Evolutionary conservation across 2,888 invertebrate genomes (phyloP).

Genomic region (Meloe dianella): DNA sequence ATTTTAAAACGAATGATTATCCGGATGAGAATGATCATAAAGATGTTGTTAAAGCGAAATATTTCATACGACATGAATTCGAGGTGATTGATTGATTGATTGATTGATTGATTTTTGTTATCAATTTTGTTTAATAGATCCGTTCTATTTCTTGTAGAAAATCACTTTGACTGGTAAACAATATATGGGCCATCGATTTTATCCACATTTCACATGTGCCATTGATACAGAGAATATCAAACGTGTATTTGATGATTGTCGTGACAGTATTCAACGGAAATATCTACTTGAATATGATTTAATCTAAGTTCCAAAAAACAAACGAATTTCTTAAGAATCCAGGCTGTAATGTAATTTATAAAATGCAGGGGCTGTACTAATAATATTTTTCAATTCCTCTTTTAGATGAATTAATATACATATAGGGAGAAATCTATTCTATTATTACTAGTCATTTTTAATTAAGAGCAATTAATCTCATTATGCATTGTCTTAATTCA

Average conservation of each 20-base stretch:
- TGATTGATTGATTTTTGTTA: neutral
- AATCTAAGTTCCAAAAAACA: too few species aligned
- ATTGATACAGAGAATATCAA: slow-evolving; percentile 89
- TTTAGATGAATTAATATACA: neutral
- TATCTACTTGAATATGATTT: slow-evolving; percentile 35
- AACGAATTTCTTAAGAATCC: neutral
- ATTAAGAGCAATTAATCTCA: neutral
- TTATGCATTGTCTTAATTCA: neutral
- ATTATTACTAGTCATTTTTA: slow-evolving; percentile 3
- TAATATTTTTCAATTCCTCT: slow-evolving; percentile 4
- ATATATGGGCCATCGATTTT: slow-evolving; percentile 85
- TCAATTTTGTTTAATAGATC: too few species aligned
- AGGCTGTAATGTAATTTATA: neutral
- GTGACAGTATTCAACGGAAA: slow-evolving; percentile 34
- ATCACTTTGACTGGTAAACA: slow-evolving; percentile 14
- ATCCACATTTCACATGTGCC: slow-evolving; percentile 99
- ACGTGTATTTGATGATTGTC: slow-evolving; percentile 37
- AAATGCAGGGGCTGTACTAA: slow-evolving; percentile 3
- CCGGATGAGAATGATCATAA: slow-evolving; percentile 67
- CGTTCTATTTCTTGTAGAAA: slow-evolving; percentile 27
- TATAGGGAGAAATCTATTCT: too few species aligned
- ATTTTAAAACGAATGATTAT: slow-evolving; percentile 52
- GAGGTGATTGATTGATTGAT: slow-evolving; percentile 16
- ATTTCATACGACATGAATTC: slow-evolving; percentile 75
- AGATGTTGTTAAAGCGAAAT: slow-evolving; percentile 95